Evolutionary conservation across 2,888 invertebrate genomes (phyloP), one percentile per base, ranked within the genome.

Genomic region (Cetonia aurata): DNA sequence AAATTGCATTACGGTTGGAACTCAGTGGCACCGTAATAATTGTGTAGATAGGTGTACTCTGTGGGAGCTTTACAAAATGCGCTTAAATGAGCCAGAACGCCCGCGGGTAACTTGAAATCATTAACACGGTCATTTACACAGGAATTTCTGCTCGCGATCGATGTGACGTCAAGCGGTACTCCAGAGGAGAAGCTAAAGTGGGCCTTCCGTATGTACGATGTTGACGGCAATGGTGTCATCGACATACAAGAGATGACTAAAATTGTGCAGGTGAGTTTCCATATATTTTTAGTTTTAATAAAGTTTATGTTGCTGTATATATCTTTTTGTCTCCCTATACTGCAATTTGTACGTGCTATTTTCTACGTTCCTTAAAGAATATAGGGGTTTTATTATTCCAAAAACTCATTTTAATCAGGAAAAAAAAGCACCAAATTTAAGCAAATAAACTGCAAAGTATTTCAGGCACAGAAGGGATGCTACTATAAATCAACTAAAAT

Each of bases 131-230:
- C 59, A 70, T 73, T 75, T 74, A 69, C 74, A 72, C 89, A 96
- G 95, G 98, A 98, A 90, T 98, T 98, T 86, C 90, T 98, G 82
- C 90, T 97, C 85, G 98, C 98, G 83, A 98, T 98, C 86, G 98
- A 98, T 87, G 97, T 98, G 70, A 98, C 98, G 78, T 96, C 96
- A 79, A 96, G 96, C 82, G 98, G 97, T 75, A 97, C 97, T 76
- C 97, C 98, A 31, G 97, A 98, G 85, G 98, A 98, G 86, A 98
- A 98, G 86, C 89, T 98, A 76, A 98, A 98, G 87, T 98, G 98
- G 97, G 98, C 98, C 75, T 98, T 98, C 89, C 92, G 97, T 84
- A 97, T 98, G 96, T 98, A 98, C 86, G 98, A 98, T 85, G 98
- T 98, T 53, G 98, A 98, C 85, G 96, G 97, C 59, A 98, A 98